phyloP scores from a whole-genome alignment of 2,113 vertebrate species.

The Probosciger aterrimus region DNA sequence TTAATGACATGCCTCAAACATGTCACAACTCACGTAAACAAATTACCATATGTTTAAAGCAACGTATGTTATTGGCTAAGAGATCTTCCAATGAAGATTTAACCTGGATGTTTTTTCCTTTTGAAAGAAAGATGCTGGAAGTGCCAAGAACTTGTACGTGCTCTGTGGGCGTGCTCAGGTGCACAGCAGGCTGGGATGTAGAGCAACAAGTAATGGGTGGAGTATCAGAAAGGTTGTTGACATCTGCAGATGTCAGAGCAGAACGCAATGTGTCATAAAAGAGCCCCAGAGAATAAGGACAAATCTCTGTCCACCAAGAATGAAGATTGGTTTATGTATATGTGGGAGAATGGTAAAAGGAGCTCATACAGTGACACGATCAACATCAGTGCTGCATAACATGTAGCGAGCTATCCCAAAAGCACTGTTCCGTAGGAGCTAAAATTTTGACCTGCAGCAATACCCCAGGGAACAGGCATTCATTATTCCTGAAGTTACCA shows the following conservation, averaged over 20 bases:
- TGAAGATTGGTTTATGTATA: neutral
- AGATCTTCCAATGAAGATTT: neutral
- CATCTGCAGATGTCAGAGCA: neutral
- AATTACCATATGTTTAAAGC: neutral
- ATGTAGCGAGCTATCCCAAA: neutral
- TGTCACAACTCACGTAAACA: neutral
- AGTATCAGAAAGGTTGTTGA: neutral
- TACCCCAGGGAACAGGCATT: neutral
- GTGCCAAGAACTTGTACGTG: neutral
- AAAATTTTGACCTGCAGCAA: neutral
- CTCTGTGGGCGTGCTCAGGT: neutral
- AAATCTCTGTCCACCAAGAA: neutral
- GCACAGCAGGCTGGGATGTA: neutral
- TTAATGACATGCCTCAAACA: neutral
- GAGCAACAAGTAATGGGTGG: neutral
- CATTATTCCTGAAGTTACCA: neutral
- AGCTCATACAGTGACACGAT: fast-evolving
- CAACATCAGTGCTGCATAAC: neutral
- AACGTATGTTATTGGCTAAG: fast-evolving
- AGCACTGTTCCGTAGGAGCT: neutral
- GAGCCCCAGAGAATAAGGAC: neutral
- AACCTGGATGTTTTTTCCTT: neutral
- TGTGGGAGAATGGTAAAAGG: neutral
- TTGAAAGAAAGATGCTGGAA: neutral
- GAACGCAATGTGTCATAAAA: neutral